phyloP scores from a whole-genome alignment of 1,140 invertebrate species.

The Eumaeus atala region DNA sequence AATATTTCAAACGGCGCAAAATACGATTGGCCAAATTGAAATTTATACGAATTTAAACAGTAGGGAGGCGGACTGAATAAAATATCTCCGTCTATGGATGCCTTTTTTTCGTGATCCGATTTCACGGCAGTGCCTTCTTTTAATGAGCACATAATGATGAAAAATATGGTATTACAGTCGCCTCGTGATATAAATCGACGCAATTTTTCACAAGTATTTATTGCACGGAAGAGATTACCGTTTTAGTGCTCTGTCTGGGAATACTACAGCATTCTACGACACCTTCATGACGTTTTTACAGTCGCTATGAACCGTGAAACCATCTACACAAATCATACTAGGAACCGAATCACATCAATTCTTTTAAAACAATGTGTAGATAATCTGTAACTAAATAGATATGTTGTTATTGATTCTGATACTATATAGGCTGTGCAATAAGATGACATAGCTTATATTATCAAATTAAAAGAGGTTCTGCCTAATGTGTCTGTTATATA shows the following conservation, averaged over 20 bases:
- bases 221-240: slow-evolving; percentile 36
- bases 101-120: slow-evolving; percentile 35
- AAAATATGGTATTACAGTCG: slow-evolving; percentile 64
- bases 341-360: too few species aligned
- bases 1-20: slow-evolving; percentile 23
- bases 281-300: too few species aligned
- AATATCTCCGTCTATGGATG: slow-evolving; percentile 30
- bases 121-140: slow-evolving; percentile 41
- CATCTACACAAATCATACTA: too few species aligned
- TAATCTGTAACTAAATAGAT: too few species aligned
- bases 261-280: too few species aligned
- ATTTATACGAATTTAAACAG: slow-evolving; percentile 32
- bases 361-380: too few species aligned
- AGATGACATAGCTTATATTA: too few species aligned
- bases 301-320: too few species aligned
- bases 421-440: too few species aligned
- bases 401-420: too few species aligned
- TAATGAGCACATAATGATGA: slow-evolving; percentile 69
- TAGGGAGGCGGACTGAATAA: slow-evolving; percentile 31
- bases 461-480: too few species aligned
- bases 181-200: slow-evolving; percentile 55
- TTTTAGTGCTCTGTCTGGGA: slow-evolving; percentile 30
- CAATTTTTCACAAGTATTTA: slow-evolving; percentile 53
- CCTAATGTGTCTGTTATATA: too few species aligned
- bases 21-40: slow-evolving; percentile 26